Percentiles rank a stretch among this genome's conserved stretches.
Evolutionary conservation across 2,797 vertebrate species (phyloP).

Genomic region (Cyprinodon diabolis): DNA sequence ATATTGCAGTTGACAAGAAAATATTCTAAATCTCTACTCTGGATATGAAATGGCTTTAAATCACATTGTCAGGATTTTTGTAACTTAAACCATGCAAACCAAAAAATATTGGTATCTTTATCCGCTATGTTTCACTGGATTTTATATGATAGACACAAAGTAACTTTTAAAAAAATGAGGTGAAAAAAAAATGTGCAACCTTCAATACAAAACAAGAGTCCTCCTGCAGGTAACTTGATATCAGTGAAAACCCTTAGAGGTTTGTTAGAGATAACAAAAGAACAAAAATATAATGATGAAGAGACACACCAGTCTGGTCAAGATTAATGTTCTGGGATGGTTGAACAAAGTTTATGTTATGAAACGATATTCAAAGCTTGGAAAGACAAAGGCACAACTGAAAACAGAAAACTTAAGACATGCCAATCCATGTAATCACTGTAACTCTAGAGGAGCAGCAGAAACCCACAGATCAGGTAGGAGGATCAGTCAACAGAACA

Average conservation of each 20-base stretch:
- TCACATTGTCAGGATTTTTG: background rate
- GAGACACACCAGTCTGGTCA: too few relatives aligned
- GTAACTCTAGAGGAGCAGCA: conserved; percentile 1
- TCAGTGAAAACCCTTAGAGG: too few relatives aligned
- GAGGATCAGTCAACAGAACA: too few relatives aligned
- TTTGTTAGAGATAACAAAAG: too few relatives aligned
- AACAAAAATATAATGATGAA: too few relatives aligned
- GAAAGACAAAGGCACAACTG: too few relatives aligned
- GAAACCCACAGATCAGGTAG: background rate
- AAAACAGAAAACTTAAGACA: too few relatives aligned
- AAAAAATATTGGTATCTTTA: background rate
- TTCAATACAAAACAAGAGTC: background rate
- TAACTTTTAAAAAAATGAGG: background rate
- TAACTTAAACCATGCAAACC: background rate
- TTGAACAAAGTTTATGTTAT: too few relatives aligned
- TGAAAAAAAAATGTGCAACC: background rate
- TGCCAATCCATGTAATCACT: too few relatives aligned
- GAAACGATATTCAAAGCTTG: too few relatives aligned
- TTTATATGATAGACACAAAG: background rate
- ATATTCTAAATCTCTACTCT: background rate
- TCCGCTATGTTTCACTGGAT: background rate
- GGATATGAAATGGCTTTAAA: background rate
- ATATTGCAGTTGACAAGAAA: background rate
- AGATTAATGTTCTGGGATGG: too few relatives aligned
- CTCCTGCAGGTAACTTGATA: too few relatives aligned